phyloP scores from a whole-genome alignment of 2,797 vertebrate species.

The Gallinago nigripennis region DNA sequence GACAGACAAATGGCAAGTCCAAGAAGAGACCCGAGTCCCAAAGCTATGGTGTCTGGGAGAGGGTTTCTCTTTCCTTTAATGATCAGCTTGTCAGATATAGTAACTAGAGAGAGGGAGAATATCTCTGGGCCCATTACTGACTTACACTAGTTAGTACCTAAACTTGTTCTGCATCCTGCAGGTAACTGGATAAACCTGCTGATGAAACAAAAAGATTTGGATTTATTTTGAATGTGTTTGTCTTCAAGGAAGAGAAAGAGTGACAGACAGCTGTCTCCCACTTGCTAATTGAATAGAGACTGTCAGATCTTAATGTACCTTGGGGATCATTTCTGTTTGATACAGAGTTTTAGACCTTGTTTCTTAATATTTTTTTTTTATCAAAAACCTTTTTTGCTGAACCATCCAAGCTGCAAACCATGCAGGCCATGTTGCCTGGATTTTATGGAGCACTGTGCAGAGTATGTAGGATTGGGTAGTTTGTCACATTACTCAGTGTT shows the following conservation, averaged over 20 bases:
- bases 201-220: conserved; percentile 42
- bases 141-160: neutral
- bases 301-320: conserved; percentile 28
- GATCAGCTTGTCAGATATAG: neutral
- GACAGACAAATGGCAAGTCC: conserved; percentile 6
- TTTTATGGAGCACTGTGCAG: neutral
- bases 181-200: conserved; percentile 61
- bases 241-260: conserved; percentile 17
- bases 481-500: neutral
- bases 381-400: neutral
- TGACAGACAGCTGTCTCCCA: conserved; percentile 47
- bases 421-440: neutral
- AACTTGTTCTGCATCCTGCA: conserved; percentile 44
- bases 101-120: neutral
- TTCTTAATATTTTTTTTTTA: neutral
- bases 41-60: neutral
- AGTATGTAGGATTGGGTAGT: neutral
- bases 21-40: neutral
- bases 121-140: neutral
- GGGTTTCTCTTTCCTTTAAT: neutral
- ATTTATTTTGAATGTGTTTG: conserved; percentile 42
- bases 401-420: neutral
- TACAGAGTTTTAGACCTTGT: neutral
- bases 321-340: conserved; percentile 11
- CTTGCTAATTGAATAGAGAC: conserved; percentile 42